Evolutionary conservation across 1,140 invertebrate species (phyloP).

Genomic region (Hyles vespertilio): DNA sequence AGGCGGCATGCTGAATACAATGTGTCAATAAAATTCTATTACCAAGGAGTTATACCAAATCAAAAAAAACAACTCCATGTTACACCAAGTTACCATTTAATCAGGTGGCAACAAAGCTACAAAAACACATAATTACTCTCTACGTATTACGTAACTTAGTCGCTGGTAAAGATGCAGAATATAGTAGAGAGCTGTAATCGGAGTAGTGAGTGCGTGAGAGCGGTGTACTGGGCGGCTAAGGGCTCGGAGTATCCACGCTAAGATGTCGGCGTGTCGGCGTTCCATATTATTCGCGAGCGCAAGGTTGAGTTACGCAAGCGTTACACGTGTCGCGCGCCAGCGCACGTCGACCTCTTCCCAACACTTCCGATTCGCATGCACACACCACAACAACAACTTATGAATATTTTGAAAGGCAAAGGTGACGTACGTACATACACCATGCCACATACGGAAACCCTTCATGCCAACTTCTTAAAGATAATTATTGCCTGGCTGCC

Average conservation of each 20-base stretch:
- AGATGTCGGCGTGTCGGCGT: slow-evolving; percentile 15
- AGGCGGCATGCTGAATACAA: not conserved
- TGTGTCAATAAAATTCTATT: too few relatives aligned
- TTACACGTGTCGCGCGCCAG: slow-evolving; percentile 57
- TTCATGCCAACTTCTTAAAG: slow-evolving; percentile 13
- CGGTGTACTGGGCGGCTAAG: not conserved
- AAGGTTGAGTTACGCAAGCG: slow-evolving; percentile 64
- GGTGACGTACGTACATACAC: slow-evolving; percentile 27
- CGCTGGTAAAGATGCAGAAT: too few relatives aligned
- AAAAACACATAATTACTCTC: too few relatives aligned
- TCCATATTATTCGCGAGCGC: slow-evolving; percentile 57
- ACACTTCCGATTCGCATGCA: slow-evolving; percentile 71
- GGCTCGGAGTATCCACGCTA: slow-evolving; percentile 16
- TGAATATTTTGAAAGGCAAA: slow-evolving; percentile 56
- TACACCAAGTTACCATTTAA: too few relatives aligned
- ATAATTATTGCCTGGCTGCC: slow-evolving; percentile 5
- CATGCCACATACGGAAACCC: slow-evolving; percentile 33
- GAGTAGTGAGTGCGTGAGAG: not conserved
- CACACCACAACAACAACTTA: slow-evolving; percentile 35
- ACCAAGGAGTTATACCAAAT: too few relatives aligned
- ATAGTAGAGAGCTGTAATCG: too few relatives aligned
- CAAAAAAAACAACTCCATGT: too few relatives aligned
- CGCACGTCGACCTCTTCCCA: slow-evolving; percentile 53
- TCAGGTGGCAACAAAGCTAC: too few relatives aligned
- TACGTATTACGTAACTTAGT: too few relatives aligned